Evolutionary conservation across 1,140 invertebrate genomes (phyloP).

Genomic region (Luehdorfia chinensis): DNA sequence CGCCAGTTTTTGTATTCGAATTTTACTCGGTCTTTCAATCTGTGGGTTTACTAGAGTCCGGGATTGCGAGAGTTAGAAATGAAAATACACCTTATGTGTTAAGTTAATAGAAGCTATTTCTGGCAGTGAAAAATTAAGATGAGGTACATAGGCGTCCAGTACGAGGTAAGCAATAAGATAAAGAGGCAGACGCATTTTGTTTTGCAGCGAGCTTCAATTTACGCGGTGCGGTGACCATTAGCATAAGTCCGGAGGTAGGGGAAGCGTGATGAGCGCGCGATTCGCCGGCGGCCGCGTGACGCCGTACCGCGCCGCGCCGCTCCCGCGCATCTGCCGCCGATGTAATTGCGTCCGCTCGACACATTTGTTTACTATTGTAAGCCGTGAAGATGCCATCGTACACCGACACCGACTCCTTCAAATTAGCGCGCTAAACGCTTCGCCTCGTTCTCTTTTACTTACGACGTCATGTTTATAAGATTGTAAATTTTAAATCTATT

Average conservation of each 20-base stretch:
- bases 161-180: slow-evolving; percentile 68
- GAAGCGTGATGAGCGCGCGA: slow-evolving; percentile 60
- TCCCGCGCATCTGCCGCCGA: slow-evolving; percentile 33
- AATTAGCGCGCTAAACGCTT: slow-evolving; percentile 66
- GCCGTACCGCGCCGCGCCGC: slow-evolving; percentile 32
- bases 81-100: slow-evolving; percentile 40
- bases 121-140: slow-evolving; percentile 21
- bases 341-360: slow-evolving; percentile 67
- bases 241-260: slow-evolving; percentile 60
- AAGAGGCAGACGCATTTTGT: slow-evolving; percentile 71
- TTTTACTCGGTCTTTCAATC: slow-evolving; percentile 66
- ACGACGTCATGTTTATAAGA: slow-evolving; percentile 26
- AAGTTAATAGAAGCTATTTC: slow-evolving; percentile 39
- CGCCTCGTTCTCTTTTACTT: slow-evolving; percentile 35
- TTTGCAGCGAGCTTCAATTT: slow-evolving; percentile 72
- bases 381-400: slow-evolving; percentile 72
- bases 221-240: slow-evolving; percentile 67
- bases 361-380: slow-evolving; percentile 75
- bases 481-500: slow-evolving; percentile 8
- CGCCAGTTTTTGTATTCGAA: slow-evolving; percentile 73
- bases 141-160: slow-evolving; percentile 39
- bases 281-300: slow-evolving; percentile 47
- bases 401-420: slow-evolving; percentile 52
- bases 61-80: slow-evolving; percentile 26
- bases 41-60: slow-evolving; percentile 43